phyloP scores from a whole-genome alignment of 2,113 vertebrate species.

The Lanius ludovicianus region DNA sequence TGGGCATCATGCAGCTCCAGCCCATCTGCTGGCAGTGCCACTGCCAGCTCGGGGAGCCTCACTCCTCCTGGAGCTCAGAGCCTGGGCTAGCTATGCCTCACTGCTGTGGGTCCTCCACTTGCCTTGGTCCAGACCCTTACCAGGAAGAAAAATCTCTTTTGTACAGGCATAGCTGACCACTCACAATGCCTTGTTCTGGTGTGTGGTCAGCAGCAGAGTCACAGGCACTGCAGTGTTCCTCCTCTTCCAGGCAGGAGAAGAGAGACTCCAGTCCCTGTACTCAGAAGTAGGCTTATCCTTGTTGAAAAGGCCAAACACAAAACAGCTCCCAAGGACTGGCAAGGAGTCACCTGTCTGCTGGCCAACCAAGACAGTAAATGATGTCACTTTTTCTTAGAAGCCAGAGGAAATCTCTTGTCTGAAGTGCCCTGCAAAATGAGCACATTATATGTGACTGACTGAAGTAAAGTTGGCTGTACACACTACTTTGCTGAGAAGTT shows the following conservation, averaged over 20 bases:
- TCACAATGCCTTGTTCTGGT: fast-evolving
- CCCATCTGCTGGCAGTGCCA: not conserved
- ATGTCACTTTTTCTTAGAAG: not conserved
- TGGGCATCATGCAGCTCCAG: fast-evolving
- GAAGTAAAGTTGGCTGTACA: not conserved
- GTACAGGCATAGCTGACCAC: fast-evolving
- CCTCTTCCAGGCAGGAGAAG: not conserved
- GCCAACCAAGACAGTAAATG: not conserved
- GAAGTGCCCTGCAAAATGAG: not conserved
- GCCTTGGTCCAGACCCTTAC: not conserved
- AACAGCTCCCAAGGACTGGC: not conserved
- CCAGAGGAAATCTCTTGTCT: not conserved
- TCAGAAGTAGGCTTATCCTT: not conserved
- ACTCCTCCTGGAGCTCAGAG: fast-evolving
- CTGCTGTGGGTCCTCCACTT: not conserved
- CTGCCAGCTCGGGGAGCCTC: fast-evolving
- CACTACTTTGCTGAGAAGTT: not conserved
- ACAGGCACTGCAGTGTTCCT: not conserved
- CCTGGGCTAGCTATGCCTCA: fast-evolving
- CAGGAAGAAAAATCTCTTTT: not conserved
- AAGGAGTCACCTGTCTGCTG: not conserved
- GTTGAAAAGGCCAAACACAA: not conserved
- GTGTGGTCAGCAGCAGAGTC: not conserved
- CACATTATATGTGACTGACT: not conserved
- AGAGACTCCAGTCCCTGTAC: not conserved